Evolutionary conservation across 1,140 invertebrate species (phyloP).

Genomic region (Lucilia sericata): DNA sequence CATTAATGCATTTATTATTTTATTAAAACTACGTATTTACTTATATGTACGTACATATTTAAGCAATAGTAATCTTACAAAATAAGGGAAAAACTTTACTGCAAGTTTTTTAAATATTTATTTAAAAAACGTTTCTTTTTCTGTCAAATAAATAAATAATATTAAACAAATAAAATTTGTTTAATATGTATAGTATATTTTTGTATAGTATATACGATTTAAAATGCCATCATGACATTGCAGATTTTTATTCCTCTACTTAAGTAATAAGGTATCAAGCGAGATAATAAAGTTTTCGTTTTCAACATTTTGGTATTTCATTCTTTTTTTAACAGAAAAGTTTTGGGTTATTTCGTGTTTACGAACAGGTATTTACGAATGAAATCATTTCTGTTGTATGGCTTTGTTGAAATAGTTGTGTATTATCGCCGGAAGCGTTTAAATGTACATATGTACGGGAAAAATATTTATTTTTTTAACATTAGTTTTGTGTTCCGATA

Average conservation of each 20-base stretch:
- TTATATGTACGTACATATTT: too few relatives aligned
- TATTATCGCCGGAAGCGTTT: slow-evolving; percentile 6
- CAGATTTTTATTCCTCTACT: slow-evolving; percentile 6
- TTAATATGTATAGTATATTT: too few relatives aligned
- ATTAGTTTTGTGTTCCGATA: too few relatives aligned
- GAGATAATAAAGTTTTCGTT: slow-evolving; percentile 26
- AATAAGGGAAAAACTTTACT: too few relatives aligned
- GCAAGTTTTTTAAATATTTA: too few relatives aligned
- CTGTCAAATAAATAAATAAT: too few relatives aligned
- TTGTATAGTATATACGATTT: neutral
- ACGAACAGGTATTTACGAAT: neutral
- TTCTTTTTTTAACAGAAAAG: neutral
- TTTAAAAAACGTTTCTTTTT: too few relatives aligned
- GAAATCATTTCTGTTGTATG: neutral
- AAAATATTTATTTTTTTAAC: neutral
- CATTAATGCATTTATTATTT: too few relatives aligned
- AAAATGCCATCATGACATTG: slow-evolving; percentile 10
- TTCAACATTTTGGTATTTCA: neutral
- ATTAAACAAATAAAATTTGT: too few relatives aligned
- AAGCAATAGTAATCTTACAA: too few relatives aligned
- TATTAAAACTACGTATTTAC: too few relatives aligned
- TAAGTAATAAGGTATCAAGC: neutral
- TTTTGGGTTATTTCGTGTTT: neutral
- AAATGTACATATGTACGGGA: neutral
- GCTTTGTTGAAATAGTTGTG: neutral